Evolutionary conservation across 2,113 vertebrate species (phyloP).

Genomic region (Alces alces): DNA sequence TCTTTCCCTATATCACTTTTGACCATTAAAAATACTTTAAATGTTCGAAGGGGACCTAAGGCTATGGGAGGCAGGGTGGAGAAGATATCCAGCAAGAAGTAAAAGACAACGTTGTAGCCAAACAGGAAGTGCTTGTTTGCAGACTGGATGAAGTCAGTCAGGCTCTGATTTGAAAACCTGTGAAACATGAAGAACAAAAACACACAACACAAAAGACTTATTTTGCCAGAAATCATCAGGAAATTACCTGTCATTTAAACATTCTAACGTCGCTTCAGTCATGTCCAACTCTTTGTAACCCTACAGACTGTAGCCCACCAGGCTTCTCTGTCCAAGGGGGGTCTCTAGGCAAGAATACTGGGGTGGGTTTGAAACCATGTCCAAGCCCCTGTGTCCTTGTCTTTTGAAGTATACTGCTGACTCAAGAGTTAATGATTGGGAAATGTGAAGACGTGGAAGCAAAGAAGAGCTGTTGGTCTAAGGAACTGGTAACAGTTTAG

Average conservation of each 20-base stretch:
- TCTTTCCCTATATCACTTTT: neutral
- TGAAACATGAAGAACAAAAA: neutral
- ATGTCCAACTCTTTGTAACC: neutral
- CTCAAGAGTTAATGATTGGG: neutral
- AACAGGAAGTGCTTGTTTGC: slow-evolving; percentile 72
- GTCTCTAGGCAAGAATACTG: neutral
- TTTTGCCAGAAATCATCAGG: neutral
- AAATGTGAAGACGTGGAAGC: neutral
- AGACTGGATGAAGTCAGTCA: slow-evolving; percentile 64
- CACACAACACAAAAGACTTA: neutral
- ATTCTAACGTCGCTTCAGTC: neutral
- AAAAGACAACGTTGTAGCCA: slow-evolving; percentile 70
- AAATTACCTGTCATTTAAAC: neutral
- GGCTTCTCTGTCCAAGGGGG: neutral
- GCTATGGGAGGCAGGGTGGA: neutral
- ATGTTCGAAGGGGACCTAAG: slow-evolving; percentile 22
- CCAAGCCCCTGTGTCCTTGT: neutral
- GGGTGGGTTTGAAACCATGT: neutral
- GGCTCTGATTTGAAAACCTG: slow-evolving; percentile 40
- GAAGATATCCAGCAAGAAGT: slow-evolving; percentile 50
- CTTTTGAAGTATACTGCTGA: neutral
- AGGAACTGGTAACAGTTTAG: neutral
- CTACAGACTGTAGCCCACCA: neutral
- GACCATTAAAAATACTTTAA: neutral
- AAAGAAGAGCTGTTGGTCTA: neutral